Evolutionary conservation across 2,888 invertebrate species (phyloP).

Genomic region (Harpalus rufipes): DNA sequence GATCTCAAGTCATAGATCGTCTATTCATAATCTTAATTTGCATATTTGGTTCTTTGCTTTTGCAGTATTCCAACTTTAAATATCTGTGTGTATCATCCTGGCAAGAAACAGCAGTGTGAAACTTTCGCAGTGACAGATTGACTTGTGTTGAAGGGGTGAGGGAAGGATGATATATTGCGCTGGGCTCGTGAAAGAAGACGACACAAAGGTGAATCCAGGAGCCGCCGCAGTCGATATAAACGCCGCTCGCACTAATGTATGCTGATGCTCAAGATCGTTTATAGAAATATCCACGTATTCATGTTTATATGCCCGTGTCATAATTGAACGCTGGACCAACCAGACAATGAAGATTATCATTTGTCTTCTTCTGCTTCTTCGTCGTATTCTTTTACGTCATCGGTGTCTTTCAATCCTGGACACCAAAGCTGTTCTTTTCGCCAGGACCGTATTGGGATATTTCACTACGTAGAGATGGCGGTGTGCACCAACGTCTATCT

Average conservation of each 20-base stretch:
- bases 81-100: background rate
- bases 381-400: constrained; percentile 40
- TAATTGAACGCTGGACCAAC: constrained; percentile 49
- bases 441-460: no score
- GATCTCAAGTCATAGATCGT: no score
- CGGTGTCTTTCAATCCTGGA: constrained; percentile 4
- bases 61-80: no score
- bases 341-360: constrained; percentile 59
- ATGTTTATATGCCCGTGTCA: constrained; percentile 55
- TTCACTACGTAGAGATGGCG: no score
- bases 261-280: constrained; percentile 49
- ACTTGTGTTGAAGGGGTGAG: constrained; percentile 16
- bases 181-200: constrained; percentile 23
- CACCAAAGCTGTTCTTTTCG: background rate
- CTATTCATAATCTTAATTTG: no score
- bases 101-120: constrained; percentile 5
- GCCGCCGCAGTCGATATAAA: constrained; percentile 39
- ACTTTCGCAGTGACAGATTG: background rate
- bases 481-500: no score
- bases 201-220: constrained; percentile 58
- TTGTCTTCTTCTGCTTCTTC: constrained; percentile 54
- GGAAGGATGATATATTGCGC: constrained; percentile 48
- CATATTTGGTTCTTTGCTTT: no score
- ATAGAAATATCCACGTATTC: constrained; percentile 57
- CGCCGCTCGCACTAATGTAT: constrained; percentile 53